Conservation (phyloP, 2,888 invertebrate species). For the Agonopterix subpropinquella region DNA sequence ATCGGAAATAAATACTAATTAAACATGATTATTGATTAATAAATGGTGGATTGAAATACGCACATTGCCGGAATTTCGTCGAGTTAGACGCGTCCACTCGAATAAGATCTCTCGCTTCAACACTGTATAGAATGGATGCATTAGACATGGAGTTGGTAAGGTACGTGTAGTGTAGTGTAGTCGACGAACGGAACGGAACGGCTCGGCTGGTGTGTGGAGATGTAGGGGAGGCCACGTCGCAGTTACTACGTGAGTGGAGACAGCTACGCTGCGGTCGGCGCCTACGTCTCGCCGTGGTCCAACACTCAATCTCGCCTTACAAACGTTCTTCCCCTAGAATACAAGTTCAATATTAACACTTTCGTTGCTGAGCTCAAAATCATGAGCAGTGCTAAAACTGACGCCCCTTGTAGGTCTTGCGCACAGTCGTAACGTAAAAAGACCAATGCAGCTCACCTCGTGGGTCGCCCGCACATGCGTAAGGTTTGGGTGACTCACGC, state of each 20-base stretch:
- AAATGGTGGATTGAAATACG: constrained; percentile 44
- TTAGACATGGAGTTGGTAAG: no score
- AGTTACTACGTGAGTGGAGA: background rate
- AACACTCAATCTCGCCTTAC: constrained; percentile 87
- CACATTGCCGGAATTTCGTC: constrained; percentile 46
- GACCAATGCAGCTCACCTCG: no score
- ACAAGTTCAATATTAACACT: background rate
- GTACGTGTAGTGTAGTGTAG: background rate
- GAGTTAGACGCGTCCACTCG: constrained; percentile 34
- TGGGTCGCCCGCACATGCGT: no score
- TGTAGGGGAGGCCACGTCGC: constrained; percentile 9
- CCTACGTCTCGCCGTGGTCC: constrained; percentile 55
- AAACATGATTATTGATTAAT: background rate
- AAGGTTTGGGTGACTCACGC: no score
- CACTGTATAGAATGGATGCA: no score
- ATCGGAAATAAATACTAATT: constrained; percentile 24
- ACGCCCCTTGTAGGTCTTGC: no score
- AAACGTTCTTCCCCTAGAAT: constrained; percentile 87
- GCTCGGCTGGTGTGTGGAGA: constrained; percentile 10
- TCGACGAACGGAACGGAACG: background rate
- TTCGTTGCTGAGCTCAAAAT: no score
- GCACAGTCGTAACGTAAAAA: no score
- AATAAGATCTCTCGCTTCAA: constrained; percentile 19
- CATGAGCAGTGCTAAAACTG: no score
- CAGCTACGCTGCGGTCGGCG: constrained; percentile 25